Evolutionary conservation across 2,113 vertebrate species (phyloP).

Genomic region (Epinephelus moara): DNA sequence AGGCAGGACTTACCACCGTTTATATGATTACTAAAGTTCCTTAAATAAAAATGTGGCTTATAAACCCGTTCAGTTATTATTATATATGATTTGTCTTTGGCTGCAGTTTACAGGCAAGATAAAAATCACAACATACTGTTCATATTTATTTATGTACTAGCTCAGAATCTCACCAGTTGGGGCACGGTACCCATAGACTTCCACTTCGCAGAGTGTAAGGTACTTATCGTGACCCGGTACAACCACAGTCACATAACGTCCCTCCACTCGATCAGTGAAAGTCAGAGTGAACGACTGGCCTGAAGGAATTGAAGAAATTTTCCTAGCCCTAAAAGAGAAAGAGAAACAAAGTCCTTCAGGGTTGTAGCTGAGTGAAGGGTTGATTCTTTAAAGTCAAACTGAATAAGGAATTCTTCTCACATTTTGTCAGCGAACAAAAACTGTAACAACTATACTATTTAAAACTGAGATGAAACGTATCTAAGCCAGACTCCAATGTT

Average conservation of each 20-base stretch:
- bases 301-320: accelerated
- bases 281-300: accelerated
- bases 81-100: neutral
- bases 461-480: no score
- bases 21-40: no score
- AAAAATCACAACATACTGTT: neutral
- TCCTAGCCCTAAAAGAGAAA: neutral
- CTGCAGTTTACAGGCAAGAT: neutral
- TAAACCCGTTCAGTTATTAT: no score
- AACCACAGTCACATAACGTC: conserved; percentile 49
- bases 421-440: no score
- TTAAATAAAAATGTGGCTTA: no score
- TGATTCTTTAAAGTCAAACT: neutral
- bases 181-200: conserved; percentile 64
- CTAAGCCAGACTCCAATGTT: no score
- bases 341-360: neutral
- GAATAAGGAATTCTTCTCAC: no score
- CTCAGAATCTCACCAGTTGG: conserved; percentile 47
- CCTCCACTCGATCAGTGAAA: conserved; percentile 18
- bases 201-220: conserved; percentile 62
- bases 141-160: neutral
- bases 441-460: no score
- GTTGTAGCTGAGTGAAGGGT: neutral
- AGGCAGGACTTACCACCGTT: no score
- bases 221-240: accelerated